Base-by-base conservation (phyloP, 2,797 vertebrate genomes). In the Furcifer pardalis region DNA sequence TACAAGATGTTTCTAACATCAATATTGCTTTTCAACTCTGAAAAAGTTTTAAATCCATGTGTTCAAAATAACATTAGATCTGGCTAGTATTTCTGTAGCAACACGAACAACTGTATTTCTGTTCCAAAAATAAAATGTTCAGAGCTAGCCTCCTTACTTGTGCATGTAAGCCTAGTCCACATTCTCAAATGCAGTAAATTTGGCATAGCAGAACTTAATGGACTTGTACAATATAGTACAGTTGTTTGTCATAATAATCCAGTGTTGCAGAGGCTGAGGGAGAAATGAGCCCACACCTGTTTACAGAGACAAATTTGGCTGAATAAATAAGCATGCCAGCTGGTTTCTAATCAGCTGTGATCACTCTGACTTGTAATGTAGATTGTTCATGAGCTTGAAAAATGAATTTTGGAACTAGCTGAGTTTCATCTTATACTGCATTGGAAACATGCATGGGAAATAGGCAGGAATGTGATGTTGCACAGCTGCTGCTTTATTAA, bases 21-120 rank as follows among this genome's bases (percentile, higher is more conserved):
- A 9, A 49, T 2, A 4, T 60, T 76, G 15, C 32, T 81, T 85
- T 52, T 44, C 84, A 21, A 71, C 13, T 7, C 27, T 59, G 21
- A 35, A 62, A 71, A 9, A 46, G 30, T 9, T 88, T 84, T 85
- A 75, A 83, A 86, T 76, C 2, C 25, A 81, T 83, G 46, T 75
- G 23, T 25, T 82, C 59, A 30, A 87, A 87, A 87, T 83, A 87
- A 86, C 84, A 89, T 32, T 56, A 73, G 79, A 10, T 23, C 46
- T 52, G 25, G 9, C 17, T 5, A 7, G 27, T 87, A 86, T 89
- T 73, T 25, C 83, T 77, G 52, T 32, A 78, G 25, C 44, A 77
- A 44, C 23, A 56, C 42, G 17, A 7, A 35, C 23, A 79, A 40
- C 35, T 77, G 30, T 19, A 62, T 52, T 79, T 13, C 74, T 19